Conservation (phyloP, 1,140 invertebrate genomes). For the Polypedilum pembai region DNA sequence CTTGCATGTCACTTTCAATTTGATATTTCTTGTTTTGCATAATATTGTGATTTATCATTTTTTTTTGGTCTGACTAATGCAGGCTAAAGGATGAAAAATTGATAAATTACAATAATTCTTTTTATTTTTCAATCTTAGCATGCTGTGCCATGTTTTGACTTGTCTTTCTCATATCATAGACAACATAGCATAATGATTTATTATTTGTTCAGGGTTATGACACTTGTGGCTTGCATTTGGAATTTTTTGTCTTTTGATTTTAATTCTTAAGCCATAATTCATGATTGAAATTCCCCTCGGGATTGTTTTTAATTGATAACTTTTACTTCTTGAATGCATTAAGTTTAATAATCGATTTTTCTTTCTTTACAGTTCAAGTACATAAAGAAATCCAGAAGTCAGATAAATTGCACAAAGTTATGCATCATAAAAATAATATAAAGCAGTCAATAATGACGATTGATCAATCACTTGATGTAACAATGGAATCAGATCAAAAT, state of each 20-base stretch:
- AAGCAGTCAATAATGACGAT: conserved; percentile 22
- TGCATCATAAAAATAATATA: conserved; percentile 26
- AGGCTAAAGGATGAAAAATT: background rate
- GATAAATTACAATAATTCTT: too few species aligned
- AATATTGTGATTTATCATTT: conserved; percentile 24
- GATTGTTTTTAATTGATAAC: background rate
- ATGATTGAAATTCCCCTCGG: background rate
- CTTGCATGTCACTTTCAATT: conserved; percentile 18
- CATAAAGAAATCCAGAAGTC: conserved; percentile 1
- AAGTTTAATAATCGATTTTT: background rate
- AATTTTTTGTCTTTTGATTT: too few species aligned
- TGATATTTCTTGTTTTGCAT: background rate
- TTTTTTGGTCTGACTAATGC: background rate
- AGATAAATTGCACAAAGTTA: background rate
- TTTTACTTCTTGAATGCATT: background rate
- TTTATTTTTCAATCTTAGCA: too few species aligned
- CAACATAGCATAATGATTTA: too few species aligned
- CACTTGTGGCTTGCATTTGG: too few species aligned
- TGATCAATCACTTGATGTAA: conserved; percentile 25
- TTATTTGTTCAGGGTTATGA: too few species aligned
- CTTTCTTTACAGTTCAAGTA: background rate
- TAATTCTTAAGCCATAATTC: background rate
- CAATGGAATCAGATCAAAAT: conserved; percentile 27
- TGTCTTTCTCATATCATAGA: too few species aligned
- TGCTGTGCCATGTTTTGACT: too few species aligned